Evolutionary conservation across 2,888 invertebrate genomes (phyloP).

Genomic region (Lasioglossum figueresi): DNA sequence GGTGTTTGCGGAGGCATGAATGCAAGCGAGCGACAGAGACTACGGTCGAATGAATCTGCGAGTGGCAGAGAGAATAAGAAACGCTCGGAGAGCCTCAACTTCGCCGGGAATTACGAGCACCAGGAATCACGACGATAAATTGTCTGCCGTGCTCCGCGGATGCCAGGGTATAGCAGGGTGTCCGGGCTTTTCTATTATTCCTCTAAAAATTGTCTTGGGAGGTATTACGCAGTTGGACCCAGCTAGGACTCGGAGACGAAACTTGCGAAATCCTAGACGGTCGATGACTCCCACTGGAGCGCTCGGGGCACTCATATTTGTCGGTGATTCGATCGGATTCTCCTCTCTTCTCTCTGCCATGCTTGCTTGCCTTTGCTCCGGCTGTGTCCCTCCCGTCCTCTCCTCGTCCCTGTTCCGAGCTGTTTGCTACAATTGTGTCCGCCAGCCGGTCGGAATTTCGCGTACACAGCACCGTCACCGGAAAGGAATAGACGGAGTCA

Average conservation of each 20-base stretch:
- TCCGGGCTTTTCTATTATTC: conserved; percentile 48
- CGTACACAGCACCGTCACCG: conserved; percentile 36
- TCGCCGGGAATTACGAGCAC: not conserved
- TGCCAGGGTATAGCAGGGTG: not conserved
- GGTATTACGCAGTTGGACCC: conserved; percentile 41
- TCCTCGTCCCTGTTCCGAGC: conserved; percentile 39
- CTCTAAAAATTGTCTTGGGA: conserved; percentile 36
- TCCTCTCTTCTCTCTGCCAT: conserved; percentile 15
- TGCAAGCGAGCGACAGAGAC: not conserved
- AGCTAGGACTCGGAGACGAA: conserved; percentile 32
- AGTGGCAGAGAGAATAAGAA: not conserved
- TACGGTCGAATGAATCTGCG: not conserved
- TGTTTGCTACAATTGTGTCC: conserved; percentile 45
- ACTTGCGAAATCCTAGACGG: conserved; percentile 59
- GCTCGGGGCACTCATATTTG: conserved; percentile 68
- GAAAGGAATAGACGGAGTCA: conserved; percentile 16
- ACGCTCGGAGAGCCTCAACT: conserved; percentile 4
- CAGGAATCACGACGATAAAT: conserved; percentile 16
- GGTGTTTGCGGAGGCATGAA: not conserved
- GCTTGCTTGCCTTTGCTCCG: not conserved
- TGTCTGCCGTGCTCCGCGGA: not conserved
- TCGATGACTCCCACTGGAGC: conserved; percentile 64
- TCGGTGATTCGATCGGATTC: conserved; percentile 71
- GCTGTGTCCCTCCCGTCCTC: not conserved
- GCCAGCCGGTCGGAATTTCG: conserved; percentile 36